A percentile compares a stretch with the other conserved stretches of the same genome.
Evolutionary conservation across 2,888 invertebrate genomes (phyloP).

Genomic region (Thyatira batis): DNA sequence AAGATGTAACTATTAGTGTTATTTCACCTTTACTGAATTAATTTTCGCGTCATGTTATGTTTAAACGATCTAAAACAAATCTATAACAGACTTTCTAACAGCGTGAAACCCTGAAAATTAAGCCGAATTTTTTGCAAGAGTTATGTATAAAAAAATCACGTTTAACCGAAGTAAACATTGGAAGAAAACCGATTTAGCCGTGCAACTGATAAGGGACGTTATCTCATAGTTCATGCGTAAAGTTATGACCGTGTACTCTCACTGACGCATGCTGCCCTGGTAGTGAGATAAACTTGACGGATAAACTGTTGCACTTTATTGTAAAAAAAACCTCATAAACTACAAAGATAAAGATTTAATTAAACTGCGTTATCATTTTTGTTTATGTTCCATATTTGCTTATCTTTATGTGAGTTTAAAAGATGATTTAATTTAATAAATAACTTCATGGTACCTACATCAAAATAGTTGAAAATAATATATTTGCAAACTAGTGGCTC

Average conservation of each 20-base stretch:
- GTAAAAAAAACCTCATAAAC: background rate
- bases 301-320: background rate
- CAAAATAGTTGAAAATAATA: no score
- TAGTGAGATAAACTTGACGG: background rate
- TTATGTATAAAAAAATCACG: background rate
- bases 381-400: background rate
- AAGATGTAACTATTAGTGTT: no score
- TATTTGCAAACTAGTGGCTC: no score
- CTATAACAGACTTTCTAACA: background rate
- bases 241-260: background rate
- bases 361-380: background rate
- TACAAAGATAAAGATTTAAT: background rate
- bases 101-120: background rate
- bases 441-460: no score
- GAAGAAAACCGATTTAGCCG: slow-evolving; percentile 28
- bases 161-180: slow-evolving; percentile 2
- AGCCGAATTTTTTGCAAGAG: background rate
- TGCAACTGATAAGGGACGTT: slow-evolving; percentile 29
- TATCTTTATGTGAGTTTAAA: no score
- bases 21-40: no score
- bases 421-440: no score
- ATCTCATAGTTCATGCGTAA: slow-evolving; percentile 16
- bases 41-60: background rate
- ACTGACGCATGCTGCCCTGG: background rate
- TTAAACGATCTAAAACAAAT: background rate